A percentile compares a stretch with the other conserved stretches of the same genome.
phyloP scores from a whole-genome alignment of 2,888 invertebrate genomes.

The Phalera bucephala region DNA sequence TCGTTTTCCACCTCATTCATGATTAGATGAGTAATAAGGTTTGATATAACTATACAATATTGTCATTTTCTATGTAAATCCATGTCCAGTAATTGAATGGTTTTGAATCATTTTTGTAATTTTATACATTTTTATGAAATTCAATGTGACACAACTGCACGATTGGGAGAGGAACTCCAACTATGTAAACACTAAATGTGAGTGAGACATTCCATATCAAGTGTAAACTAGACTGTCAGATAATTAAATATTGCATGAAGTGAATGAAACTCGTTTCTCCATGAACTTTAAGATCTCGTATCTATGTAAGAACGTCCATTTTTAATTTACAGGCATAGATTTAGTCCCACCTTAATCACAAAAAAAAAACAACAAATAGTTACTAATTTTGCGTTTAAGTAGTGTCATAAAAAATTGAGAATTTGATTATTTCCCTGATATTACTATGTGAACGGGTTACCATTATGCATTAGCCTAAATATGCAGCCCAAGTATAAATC shows the following conservation, averaged over 20 bases:
- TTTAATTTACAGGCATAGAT: neutral
- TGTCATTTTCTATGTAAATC: slow-evolving; percentile 61
- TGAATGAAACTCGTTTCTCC: slow-evolving; percentile 9
- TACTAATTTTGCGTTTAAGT: neutral
- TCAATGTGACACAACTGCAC: slow-evolving; percentile 69
- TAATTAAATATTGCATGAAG: slow-evolving; percentile 17
- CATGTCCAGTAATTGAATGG: slow-evolving; percentile 61
- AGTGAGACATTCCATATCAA: slow-evolving; percentile 83
- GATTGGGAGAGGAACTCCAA: slow-evolving; percentile 57
- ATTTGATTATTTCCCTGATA: neutral
- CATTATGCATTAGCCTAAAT: too few species aligned
- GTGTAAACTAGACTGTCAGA: slow-evolving; percentile 34
- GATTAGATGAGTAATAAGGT: slow-evolving; percentile 61
- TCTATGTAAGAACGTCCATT: slow-evolving; percentile 1
- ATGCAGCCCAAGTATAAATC: too few species aligned
- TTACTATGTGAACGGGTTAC: neutral
- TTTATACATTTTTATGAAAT: slow-evolving; percentile 81
- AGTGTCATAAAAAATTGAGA: neutral
- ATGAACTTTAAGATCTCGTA: slow-evolving; percentile 22
- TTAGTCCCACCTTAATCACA: slow-evolving; percentile 1
- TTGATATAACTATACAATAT: slow-evolving; percentile 75
- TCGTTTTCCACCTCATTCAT: slow-evolving; percentile 63
- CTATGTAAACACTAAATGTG: slow-evolving; percentile 63
- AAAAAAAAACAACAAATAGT: neutral
- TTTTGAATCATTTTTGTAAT: slow-evolving; percentile 79